Conservation (phyloP, 2,888 invertebrate genomes). For the Vesta saturnalis region DNA sequence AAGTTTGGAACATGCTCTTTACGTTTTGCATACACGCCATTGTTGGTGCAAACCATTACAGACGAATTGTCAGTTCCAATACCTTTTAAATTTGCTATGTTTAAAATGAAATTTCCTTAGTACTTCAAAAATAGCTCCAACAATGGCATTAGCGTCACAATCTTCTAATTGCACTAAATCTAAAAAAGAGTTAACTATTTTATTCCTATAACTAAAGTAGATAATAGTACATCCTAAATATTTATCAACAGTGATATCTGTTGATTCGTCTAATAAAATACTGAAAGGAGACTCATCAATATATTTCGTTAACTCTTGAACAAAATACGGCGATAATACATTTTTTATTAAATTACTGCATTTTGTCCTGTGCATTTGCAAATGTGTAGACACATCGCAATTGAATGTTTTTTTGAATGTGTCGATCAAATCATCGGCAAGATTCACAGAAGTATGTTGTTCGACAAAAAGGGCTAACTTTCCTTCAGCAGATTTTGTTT, state of each 20-base stretch:
- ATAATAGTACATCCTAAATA: slow-evolving; percentile 41
- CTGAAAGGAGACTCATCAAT: slow-evolving; percentile 37
- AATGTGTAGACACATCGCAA: slow-evolving; percentile 9
- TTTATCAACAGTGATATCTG: slow-evolving; percentile 40
- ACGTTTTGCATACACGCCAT: slow-evolving; percentile 51
- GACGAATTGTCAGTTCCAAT: slow-evolving; percentile 57
- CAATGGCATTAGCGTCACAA: slow-evolving; percentile 41
- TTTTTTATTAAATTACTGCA: slow-evolving; percentile 39
- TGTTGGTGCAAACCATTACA: slow-evolving; percentile 55
- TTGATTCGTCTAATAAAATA: slow-evolving; percentile 43
- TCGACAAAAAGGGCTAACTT: slow-evolving; percentile 22
- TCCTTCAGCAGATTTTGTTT: slow-evolving; percentile 21
- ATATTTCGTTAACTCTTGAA: slow-evolving; percentile 32
- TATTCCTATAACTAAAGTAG: slow-evolving; percentile 36
- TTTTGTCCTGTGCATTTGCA: slow-evolving; percentile 40
- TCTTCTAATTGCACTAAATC: slow-evolving; percentile 35
- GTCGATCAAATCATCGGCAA: not conserved
- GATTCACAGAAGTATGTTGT: slow-evolving; percentile 12
- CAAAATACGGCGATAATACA: slow-evolving; percentile 39
- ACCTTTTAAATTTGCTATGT: slow-evolving; percentile 49
- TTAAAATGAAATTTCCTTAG: slow-evolving; percentile 38
- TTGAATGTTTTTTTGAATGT: not conserved
- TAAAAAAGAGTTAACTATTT: slow-evolving; percentile 43
- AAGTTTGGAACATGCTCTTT: slow-evolving; percentile 49
- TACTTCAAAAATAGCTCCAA: slow-evolving; percentile 27